phyloP scores from a whole-genome alignment of 2,888 invertebrate genomes.

The Psylliodes chrysocephalus region DNA sequence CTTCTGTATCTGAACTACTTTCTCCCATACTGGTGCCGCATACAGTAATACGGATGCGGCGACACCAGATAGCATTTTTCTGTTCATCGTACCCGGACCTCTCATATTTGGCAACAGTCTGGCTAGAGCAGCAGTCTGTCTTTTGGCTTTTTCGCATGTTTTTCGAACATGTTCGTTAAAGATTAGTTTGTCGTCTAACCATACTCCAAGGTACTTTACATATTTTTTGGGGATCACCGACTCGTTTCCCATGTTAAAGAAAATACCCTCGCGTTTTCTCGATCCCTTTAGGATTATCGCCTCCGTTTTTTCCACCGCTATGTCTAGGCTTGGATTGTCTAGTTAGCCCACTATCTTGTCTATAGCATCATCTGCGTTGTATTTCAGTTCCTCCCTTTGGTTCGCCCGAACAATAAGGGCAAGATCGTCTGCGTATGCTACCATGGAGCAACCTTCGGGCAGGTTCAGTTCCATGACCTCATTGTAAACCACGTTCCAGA shows the following conservation, averaged over 20 bases:
- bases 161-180: slow-evolving; percentile 13
- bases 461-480: background rate
- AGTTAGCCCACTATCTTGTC: slow-evolving; percentile 15
- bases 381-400: background rate
- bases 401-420: background rate
- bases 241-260: background rate
- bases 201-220: slow-evolving; percentile 23
- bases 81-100: slow-evolving; percentile 1
- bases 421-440: background rate
- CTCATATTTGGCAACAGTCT: slow-evolving; percentile 18
- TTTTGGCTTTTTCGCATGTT: background rate
- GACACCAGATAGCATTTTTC: slow-evolving; percentile 16
- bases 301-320: background rate
- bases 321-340: slow-evolving; percentile 2
- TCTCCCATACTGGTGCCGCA: slow-evolving; percentile 32
- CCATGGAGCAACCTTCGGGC: background rate
- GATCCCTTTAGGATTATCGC: slow-evolving; percentile 9
- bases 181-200: slow-evolving; percentile 24
- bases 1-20: slow-evolving; percentile 8
- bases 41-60: slow-evolving; percentile 20
- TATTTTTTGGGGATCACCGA: background rate
- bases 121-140: background rate
- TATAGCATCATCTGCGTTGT: background rate
- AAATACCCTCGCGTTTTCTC: slow-evolving; percentile 3
- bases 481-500: slow-evolving; percentile 36